phyloP scores from a whole-genome alignment of 2,797 vertebrate species.

The Amazona ochrocephala region DNA sequence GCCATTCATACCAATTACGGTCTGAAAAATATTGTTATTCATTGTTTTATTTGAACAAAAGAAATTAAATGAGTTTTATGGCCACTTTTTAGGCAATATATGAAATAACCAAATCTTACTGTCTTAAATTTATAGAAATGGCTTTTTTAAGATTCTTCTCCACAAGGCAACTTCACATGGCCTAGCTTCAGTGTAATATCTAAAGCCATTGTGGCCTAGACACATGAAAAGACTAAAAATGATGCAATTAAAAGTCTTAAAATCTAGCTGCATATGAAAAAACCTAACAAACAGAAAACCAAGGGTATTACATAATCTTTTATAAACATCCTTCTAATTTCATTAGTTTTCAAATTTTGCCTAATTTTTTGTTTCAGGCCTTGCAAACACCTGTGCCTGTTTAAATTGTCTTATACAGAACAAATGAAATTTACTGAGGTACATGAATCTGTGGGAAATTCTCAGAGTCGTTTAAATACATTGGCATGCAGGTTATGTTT shows the following conservation, averaged over 20 bases:
- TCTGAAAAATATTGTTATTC: not conserved
- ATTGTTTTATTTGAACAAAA: not conserved
- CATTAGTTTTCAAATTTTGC: not conserved
- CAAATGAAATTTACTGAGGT: not conserved
- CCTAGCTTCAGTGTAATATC: not conserved
- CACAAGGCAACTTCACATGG: not conserved
- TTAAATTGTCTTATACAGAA: not conserved
- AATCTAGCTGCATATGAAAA: not conserved
- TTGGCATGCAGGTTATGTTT: not conserved
- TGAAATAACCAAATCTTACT: not conserved
- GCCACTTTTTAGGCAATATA: not conserved
- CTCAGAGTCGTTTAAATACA: not conserved
- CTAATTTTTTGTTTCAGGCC: not conserved
- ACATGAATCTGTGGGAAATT: not conserved
- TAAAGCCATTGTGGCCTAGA: not conserved
- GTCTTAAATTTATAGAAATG: not conserved
- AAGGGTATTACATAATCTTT: not conserved
- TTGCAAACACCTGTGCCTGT: not conserved
- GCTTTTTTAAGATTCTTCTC: not conserved
- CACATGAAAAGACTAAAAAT: not conserved
- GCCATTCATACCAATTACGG: not conserved
- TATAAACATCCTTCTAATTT: not conserved
- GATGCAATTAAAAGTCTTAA: not conserved
- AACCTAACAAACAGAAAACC: fast-evolving
- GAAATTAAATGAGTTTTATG: not conserved